Base-by-base conservation (phyloP, 2,888 invertebrate species). In the Meteorus cinctellus region DNA sequence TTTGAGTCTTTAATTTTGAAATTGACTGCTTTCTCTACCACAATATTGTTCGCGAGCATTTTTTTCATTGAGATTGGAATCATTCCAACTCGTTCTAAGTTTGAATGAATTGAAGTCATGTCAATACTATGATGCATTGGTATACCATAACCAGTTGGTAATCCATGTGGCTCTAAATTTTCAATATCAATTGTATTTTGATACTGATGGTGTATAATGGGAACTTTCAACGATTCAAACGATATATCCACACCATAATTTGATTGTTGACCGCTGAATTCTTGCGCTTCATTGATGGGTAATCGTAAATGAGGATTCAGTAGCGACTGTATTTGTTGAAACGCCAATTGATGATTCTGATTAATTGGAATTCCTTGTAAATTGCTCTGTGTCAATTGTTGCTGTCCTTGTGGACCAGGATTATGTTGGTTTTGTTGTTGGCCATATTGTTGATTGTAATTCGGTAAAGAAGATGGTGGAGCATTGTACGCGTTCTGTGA, bases 181-280 rank as follows among this genome's bases (percentile, higher is more conserved):
- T 34, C 55, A 8, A 66, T 36, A 59, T 79, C 77, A 27, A 79
- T 51, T 34, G 78, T 45, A 48, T 78, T 78, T 0, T 69, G 76
- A 48, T 81, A 76, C 0, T 68, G 76, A n/a, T 80, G 77, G 2
- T 77, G 78, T 6, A 81, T 12, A 12, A 81, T 73, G 1, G 84
- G 77, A 36, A 83, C 74, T 66, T 83, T 84, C 51, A 83, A 69
- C 10, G 82, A 71, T 10, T 81, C 76, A 29, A 79, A 63, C 1
- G 60, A 19, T 34, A 24, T 19, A 34, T 19, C 59, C n/a, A 45
- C 16, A 19, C 31, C 41, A 60, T 60, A 48, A 16, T 66, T 65
- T 31, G 27, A 48, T 31, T 27, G 27, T 59, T 67, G 66, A 27
- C 59, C 66, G 27, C 41, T 75, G 16, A 66, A 65, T 24, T 5